Conservation (phyloP, 2,888 invertebrate genomes). For the Timandra comae region DNA sequence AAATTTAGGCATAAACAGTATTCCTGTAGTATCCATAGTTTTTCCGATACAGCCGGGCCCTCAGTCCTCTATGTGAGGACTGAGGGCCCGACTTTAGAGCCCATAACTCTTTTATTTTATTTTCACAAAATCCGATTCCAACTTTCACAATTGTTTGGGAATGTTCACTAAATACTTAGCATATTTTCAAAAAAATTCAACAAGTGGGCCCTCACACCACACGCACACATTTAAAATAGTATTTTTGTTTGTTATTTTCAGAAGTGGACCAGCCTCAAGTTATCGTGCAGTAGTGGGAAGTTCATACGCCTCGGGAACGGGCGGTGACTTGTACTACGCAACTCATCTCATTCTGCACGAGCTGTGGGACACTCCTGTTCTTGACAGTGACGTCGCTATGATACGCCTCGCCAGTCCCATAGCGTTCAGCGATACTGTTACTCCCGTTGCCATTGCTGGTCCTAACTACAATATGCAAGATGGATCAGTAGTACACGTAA, state of each 20-base stretch:
- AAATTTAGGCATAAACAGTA: no score
- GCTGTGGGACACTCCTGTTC: constrained; percentile 18
- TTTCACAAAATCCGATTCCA: no score
- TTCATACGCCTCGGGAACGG: constrained; percentile 23
- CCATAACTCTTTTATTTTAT: no score
- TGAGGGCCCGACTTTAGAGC: no score
- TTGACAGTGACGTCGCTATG: constrained; percentile 38
- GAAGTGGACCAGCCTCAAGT: constrained; percentile 30
- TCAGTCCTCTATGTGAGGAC: no score
- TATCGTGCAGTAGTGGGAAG: constrained; percentile 40
- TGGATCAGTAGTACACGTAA: constrained; percentile 19
- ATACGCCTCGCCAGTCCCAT: constrained; percentile 28
- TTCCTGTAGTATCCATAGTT: no score
- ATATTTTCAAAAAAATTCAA: no score
- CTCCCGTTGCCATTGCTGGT: constrained; percentile 30
- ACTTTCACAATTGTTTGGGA: no score
- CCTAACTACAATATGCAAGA: constrained; percentile 25
- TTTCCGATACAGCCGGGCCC: no score
- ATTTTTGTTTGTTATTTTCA: constrained; percentile 19
- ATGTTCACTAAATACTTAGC: no score
- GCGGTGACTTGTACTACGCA: constrained; percentile 27
- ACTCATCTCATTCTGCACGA: constrained; percentile 25
- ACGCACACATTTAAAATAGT: no score
- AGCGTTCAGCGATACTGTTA: constrained; percentile 15
- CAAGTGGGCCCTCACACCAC: no score